phyloP scores from a whole-genome alignment of 2,113 vertebrate species.

The Callocephalon fimbriatum region DNA sequence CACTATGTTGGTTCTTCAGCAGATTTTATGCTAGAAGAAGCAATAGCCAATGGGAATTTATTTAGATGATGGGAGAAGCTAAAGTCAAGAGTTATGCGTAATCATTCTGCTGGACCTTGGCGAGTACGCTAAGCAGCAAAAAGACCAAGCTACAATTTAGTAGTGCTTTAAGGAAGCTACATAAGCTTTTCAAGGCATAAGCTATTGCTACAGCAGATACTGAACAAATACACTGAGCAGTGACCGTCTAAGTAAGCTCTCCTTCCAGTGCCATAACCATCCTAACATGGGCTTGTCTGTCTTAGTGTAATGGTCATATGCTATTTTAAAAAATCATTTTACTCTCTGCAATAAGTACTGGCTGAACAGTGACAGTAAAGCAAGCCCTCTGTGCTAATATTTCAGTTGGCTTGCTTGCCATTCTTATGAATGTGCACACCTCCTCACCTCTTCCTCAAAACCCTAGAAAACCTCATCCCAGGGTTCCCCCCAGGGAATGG shows the following conservation, averaged over 20 bases:
- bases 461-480: fast-evolving
- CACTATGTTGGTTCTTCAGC: neutral
- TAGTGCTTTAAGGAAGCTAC: neutral
- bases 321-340: neutral
- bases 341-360: neutral
- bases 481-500: fast-evolving
- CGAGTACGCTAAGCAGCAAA: neutral
- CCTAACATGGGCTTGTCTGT: neutral
- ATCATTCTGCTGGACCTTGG: neutral
- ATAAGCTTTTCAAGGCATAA: neutral
- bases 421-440: fast-evolving
- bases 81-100: neutral
- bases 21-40: neutral
- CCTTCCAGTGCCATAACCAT: neutral
- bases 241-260: neutral
- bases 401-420: neutral
- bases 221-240: neutral
- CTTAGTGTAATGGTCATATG: neutral
- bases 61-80: neutral
- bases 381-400: neutral
- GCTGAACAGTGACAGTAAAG: neutral
- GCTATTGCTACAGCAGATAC: neutral
- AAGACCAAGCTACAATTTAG: neutral
- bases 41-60: neutral
- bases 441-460: neutral